Percentiles rank a stretch among this genome's conserved stretches.
phyloP scores from a whole-genome alignment of 1,140 invertebrate species.

The Bombus waltoni region DNA sequence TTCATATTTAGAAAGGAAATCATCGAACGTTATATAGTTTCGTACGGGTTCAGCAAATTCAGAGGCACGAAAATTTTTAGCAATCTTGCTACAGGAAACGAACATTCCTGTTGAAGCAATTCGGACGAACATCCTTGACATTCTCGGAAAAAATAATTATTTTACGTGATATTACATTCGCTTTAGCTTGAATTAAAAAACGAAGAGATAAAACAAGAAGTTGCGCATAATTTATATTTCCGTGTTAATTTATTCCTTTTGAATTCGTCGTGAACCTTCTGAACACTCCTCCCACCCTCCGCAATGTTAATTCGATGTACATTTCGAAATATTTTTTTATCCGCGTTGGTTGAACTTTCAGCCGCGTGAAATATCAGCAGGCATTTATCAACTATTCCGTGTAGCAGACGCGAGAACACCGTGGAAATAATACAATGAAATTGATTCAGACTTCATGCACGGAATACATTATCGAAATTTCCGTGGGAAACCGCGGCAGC shows the following conservation, averaged over 20 bases:
- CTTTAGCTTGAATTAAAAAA: neutral
- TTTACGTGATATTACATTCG: neutral
- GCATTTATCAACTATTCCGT: neutral
- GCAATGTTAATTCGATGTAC: too few relatives aligned
- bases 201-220: neutral
- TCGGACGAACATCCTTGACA: too few relatives aligned
- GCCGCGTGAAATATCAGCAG: neutral
- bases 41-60: neutral
- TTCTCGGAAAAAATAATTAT: too few relatives aligned
- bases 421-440: slow-evolving; percentile 1
- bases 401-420: neutral
- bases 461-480: slow-evolving; percentile 21
- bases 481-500: slow-evolving; percentile 1
- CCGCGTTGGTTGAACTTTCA: neutral
- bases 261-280: neutral
- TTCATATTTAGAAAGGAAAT: too few relatives aligned
- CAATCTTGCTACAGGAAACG: neutral
- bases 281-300: too few relatives aligned
- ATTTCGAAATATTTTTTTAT: too few relatives aligned
- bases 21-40: too few relatives aligned
- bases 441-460: neutral
- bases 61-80: neutral
- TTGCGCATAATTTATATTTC: neutral
- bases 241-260: neutral
- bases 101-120: too few relatives aligned